Conservation (phyloP, 2,888 invertebrate genomes). For the Volucella zonaria region DNA sequence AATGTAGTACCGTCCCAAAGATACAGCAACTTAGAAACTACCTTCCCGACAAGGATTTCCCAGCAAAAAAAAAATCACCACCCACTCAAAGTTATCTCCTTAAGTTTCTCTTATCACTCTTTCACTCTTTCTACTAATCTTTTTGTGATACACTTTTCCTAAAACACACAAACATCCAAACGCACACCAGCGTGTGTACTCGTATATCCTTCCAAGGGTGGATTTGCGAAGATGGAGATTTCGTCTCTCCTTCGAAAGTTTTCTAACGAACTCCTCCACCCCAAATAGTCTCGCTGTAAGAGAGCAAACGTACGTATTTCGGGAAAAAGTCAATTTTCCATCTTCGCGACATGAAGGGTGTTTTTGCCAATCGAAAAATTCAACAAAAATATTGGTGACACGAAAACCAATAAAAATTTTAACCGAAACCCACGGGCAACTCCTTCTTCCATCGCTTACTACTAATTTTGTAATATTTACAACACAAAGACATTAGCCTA, state of each 20-base stretch:
- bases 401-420: slow-evolving; percentile 50
- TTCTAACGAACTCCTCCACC: slow-evolving; percentile 71
- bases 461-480: slow-evolving; percentile 54
- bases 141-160: slow-evolving; percentile 56
- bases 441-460: slow-evolving; percentile 6
- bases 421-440: slow-evolving; percentile 32
- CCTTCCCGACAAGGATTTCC: slow-evolving; percentile 27
- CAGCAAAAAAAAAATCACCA: slow-evolving; percentile 25
- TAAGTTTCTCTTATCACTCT: slow-evolving; percentile 5
- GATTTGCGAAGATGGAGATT: slow-evolving; percentile 61
- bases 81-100: slow-evolving; percentile 64
- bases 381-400: slow-evolving; percentile 73
- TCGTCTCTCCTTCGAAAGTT: slow-evolving; percentile 57
- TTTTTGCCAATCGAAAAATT: slow-evolving; percentile 76
- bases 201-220: slow-evolving; percentile 51
- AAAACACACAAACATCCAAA: slow-evolving; percentile 1
- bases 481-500: slow-evolving; percentile 23
- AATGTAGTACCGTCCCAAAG: no score
- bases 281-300: slow-evolving; percentile 65
- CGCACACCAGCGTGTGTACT: slow-evolving; percentile 16
- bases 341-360: slow-evolving; percentile 77
- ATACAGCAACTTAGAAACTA: neutral
- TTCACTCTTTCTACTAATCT: slow-evolving; percentile 8
- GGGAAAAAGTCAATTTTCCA: slow-evolving; percentile 77
- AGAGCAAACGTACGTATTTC: slow-evolving; percentile 69